Evolutionary conservation across 2,113 vertebrate species (phyloP), one percentile per base, ranked within the genome.

Genomic region (Gadus macrocephalus): DNA sequence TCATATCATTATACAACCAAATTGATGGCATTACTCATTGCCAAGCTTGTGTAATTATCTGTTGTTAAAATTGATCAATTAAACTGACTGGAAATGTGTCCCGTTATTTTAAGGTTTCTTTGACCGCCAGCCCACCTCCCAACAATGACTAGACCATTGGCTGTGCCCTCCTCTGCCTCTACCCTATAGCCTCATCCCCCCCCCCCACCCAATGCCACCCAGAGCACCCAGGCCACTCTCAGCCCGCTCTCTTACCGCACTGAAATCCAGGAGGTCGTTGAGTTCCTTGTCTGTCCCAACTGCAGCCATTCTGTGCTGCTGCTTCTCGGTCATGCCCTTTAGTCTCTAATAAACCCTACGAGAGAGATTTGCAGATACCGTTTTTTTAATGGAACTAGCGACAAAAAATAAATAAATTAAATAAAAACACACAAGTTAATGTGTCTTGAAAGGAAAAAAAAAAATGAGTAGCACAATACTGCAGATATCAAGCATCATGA

Each of bases 211-310:
- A 78, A 53, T 81, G 67, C 84, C 79, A 79, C 78, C 78, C 83
- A 78, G 70, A 16, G 5, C 49, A 22, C 58, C 58, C 63, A 42
- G 31, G 28, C 71, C 58, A 55, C 27, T 72, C 42, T 49, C 8
- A 72, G 55, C 86, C 86, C 86, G 74, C 86, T 89, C 84, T 71
- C 96, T 98, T 91, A 98, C 97, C 96, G 96, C 96, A 84, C 97
- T 99, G 93, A 99, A 99, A 94, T 99, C 97, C 92, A 99, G 93
- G 81, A 99, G 95, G 89, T 98, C 97, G 85, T 91, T 99, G 90
- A 99, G 94, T 92, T 99, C 97, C 92, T 99, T 98, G 95, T 98
- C 97, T 53, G 95, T 97, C 93, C 95, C 96, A 90, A 97, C 96
- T 68, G 95, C 93, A 86, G 96, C 94, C 96, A 98, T 98, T 92